Evolutionary conservation across 2,888 invertebrate genomes (phyloP), one percentile per base, ranked within the genome.

Genomic region (Cantharis nigra): DNA sequence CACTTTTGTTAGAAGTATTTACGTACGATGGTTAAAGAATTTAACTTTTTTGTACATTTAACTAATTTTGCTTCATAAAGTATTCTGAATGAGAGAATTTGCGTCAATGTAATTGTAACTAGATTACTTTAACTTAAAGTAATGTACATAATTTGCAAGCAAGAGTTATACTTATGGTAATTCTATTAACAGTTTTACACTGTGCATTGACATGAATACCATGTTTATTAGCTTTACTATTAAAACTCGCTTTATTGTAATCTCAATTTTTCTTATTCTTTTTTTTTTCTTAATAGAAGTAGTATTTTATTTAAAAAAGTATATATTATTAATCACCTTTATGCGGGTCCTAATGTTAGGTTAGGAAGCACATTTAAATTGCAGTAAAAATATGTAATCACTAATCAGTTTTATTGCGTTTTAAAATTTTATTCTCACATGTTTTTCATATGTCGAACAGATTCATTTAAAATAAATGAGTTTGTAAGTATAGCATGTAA

Each of bases 131-230:
- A 49, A 64, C 64, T 33, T 65, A 49, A 71, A 73, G 74, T 77
- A 74, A 74, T 71, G 69, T 77, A 63, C 67, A 69, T 73, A 71
- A 63, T 77, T 74, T 73, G 73, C 62, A 77, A 69, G 70, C 69
- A 23, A 65, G 65, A 73, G 71, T 67, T 77, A 49, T 49, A 49
- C 49, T 49, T 49, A 49, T 49, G 49, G 49, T 49, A 49, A 49
- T 49, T 49, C 49, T 49, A 49, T 18, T 65, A 49, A 49, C 49
- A 49, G 49, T 49, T 49, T 49, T 49, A 49, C 49, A 49, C 49
- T 49, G 49, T 49, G 49, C 49, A 49, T 49, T 49, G 49, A 49
- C 49, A 49, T 49, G 49, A 49, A 49, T 49, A 49, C 49, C 9
- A 49, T 49, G 49, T 49, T 49, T 49, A 49, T 49, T 49, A n/a